Evolutionary conservation across 2,888 invertebrate genomes (phyloP).

Genomic region (Volucella inanis): DNA sequence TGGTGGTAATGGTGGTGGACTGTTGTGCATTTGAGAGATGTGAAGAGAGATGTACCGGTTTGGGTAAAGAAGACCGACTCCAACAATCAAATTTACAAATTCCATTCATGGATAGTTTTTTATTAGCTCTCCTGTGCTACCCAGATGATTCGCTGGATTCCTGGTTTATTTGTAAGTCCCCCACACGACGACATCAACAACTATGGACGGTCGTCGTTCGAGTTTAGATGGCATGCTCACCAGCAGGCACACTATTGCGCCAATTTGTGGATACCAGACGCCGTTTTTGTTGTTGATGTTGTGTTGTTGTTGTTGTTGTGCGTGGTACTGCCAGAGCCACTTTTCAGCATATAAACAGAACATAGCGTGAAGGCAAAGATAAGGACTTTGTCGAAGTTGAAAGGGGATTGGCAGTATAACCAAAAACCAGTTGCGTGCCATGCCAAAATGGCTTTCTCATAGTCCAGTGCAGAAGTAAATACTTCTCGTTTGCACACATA

Average conservation of each 20-base stretch:
- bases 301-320: too few relatives aligned
- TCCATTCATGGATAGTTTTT: constrained; percentile 82
- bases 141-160: constrained; percentile 52
- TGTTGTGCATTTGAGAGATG: constrained; percentile 12
- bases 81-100: constrained; percentile 81
- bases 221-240: constrained; percentile 53
- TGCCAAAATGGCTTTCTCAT: constrained; percentile 40
- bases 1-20: constrained; percentile 8
- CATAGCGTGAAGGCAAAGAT: constrained; percentile 35
- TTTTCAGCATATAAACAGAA: constrained; percentile 40
- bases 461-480: constrained; percentile 25
- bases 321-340: neutral
- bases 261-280: constrained; percentile 50
- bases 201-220: neutral
- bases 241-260: constrained; percentile 61
- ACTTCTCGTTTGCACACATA: neutral
- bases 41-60: constrained; percentile 20
- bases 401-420: constrained; percentile 37
- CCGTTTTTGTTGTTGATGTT: constrained; percentile 7
- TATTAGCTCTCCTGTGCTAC: constrained; percentile 33
- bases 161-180: constrained; percentile 43
- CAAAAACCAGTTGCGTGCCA: constrained; percentile 71
- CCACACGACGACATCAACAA: constrained; percentile 58
- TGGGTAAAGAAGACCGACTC: constrained; percentile 26
- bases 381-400: neutral